Evolutionary conservation across 2,888 invertebrate species (phyloP).

Genomic region (Ochropleura plecta): DNA sequence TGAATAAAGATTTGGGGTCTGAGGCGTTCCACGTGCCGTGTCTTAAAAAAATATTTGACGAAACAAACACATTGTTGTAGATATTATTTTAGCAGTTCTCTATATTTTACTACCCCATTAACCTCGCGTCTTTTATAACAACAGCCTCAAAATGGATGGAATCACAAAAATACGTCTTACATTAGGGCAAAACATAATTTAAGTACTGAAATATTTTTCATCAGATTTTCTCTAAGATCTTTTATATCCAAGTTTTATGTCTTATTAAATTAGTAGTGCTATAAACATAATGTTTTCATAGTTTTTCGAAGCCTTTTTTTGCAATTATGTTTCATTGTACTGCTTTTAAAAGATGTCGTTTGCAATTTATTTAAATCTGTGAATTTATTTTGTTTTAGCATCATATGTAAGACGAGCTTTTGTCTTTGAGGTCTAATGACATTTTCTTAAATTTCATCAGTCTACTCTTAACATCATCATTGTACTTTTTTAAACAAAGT

Average conservation of each 20-base stretch:
- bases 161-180: not conserved
- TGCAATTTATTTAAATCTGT: slow-evolving; percentile 10
- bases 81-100: not conserved
- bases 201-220: not conserved
- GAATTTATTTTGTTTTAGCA: slow-evolving; percentile 5
- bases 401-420: not conserved
- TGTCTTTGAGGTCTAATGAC: not conserved
- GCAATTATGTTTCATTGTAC: slow-evolving; percentile 23
- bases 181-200: slow-evolving; percentile 4
- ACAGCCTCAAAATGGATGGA: not conserved
- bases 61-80: not conserved
- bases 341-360: slow-evolving; percentile 31
- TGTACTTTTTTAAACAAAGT: not conserved
- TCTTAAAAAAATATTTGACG: not conserved
- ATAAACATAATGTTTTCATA: slow-evolving; percentile 4
- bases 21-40: not conserved
- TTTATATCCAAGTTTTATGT: slow-evolving; percentile 11
- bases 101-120: not conserved
- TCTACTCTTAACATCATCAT: not conserved
- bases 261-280: slow-evolving; percentile 35
- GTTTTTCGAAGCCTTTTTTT: slow-evolving; percentile 28
- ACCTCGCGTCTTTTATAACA: not conserved
- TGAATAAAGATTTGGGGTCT: not conserved
- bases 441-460: not conserved
- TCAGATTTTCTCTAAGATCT: slow-evolving; percentile 10